Percentiles rank a stretch among this genome's conserved stretches.
These are phyloP conservation scores for Andrena dorsata DNA, from an alignment of 2,888 invertebrate genomes.

Conservation along the genomic window DNA sequence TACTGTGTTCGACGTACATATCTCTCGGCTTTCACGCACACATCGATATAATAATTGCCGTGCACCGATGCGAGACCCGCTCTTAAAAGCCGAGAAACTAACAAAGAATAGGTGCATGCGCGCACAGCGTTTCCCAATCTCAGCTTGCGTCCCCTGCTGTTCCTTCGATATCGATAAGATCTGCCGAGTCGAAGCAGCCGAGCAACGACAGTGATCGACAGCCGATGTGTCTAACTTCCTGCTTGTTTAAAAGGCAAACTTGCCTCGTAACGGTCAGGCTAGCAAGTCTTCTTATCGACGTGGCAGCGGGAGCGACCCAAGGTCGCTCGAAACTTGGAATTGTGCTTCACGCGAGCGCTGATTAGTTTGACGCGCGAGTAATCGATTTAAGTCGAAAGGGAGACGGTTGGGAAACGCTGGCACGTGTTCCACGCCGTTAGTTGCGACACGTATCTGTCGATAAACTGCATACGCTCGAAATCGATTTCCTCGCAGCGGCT, in stretches of 20 bases:
- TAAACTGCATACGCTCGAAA: no score
- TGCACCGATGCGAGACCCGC: slow-evolving; percentile 59
- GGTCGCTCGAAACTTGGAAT: not conserved
- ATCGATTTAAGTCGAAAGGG: slow-evolving; percentile 8
- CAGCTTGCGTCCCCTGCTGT: not conserved
- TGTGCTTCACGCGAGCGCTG: not conserved
- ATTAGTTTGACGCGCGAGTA: not conserved
- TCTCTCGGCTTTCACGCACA: slow-evolving; percentile 48
- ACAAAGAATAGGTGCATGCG: slow-evolving; percentile 43
- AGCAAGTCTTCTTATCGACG: not conserved
- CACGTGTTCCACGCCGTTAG: not conserved
- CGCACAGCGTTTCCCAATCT: slow-evolving; percentile 41
- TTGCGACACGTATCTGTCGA: no score
- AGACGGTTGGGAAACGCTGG: slow-evolving; percentile 35
- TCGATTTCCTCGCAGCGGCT: no score
- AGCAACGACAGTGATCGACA: not conserved
- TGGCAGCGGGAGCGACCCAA: not conserved
- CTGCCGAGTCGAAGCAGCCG: no score
- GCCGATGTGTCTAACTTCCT: not conserved
- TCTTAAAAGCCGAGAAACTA: slow-evolving; percentile 58
- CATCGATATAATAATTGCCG: slow-evolving; percentile 55
- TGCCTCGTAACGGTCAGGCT: no score
- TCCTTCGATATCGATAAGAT: no score
- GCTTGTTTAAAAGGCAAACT: not conserved
- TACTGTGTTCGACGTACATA: slow-evolving; percentile 31